phyloP scores from a whole-genome alignment of 2,113 vertebrate species.

The Solenodon paradoxus region DNA sequence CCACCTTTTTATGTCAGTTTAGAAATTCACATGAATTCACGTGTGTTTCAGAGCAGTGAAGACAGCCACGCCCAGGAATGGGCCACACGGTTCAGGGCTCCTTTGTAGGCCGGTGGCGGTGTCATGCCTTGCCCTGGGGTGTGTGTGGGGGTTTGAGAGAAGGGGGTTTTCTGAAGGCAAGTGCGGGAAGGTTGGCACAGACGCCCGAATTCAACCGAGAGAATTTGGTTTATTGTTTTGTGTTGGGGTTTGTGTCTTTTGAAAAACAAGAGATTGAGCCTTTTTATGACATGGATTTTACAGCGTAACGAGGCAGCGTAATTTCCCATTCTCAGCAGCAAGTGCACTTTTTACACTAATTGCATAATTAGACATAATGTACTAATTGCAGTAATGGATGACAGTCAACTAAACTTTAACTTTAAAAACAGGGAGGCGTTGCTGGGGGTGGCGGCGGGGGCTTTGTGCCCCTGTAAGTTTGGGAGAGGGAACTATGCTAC shows the following conservation, averaged over 20 bases:
- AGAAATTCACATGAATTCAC: background rate
- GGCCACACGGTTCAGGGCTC: accelerated
- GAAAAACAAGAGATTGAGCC: constrained; percentile 76
- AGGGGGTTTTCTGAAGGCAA: background rate
- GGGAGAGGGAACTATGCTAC: background rate
- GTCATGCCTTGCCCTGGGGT: background rate
- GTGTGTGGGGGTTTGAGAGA: accelerated
- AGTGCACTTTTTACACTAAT: constrained; percentile 80
- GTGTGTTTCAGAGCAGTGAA: background rate
- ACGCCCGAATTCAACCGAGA: background rate
- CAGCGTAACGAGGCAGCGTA: constrained; percentile 69
- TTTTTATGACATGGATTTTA: constrained; percentile 77
- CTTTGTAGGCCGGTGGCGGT: background rate
- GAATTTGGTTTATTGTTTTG: constrained; percentile 69
- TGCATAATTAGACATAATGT: constrained; percentile 81
- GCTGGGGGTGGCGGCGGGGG: constrained; percentile 44
- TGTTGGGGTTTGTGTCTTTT: constrained; percentile 69
- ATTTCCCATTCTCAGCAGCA: constrained; percentile 79
- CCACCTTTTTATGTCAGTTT: background rate
- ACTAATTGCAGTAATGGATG: constrained; percentile 80
- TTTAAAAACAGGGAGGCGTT: constrained; percentile 78
- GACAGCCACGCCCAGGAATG: background rate
- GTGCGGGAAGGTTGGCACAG: background rate
- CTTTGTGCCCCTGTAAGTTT: constrained; percentile 54
- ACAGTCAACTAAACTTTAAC: constrained; percentile 81